Evolutionary conservation across 2,888 invertebrate species (phyloP), one percentile per base, ranked within the genome.

Genomic region (Sympetrum striolatum): DNA sequence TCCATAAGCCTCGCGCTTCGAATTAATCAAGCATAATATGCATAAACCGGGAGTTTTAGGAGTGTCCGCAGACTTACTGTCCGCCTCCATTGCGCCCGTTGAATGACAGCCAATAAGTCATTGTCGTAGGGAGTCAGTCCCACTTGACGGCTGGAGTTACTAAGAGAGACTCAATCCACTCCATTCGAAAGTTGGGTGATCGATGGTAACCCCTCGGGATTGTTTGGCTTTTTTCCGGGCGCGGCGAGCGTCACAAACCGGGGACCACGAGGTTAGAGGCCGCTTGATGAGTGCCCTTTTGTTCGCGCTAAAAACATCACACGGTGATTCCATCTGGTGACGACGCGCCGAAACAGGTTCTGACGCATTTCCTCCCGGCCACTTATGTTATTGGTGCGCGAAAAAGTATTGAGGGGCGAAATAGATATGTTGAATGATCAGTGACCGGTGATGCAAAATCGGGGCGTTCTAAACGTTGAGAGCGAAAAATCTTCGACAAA

Each of bases 71-170:
- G 53, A 73, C 31, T 73, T 73, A n/a, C 25, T 25, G 25, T 25
- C 73, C 2, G 25, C 73, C 12, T 73, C 73, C 73, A 25, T 73
- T 25, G 31, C 25, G 31, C 73, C 31, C 37, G 0, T 37, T 60
- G 86, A 86, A 39, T 60, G 60, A 60, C 86, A 48, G 86, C 86
- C 86, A 86, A 64, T 86, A 86, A 86, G 86, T 86, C 60, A 86
- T 86, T 86, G 86, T 86, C 86, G 37, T 53, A 6, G 64, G 25
- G n/a, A 64, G 64, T 22, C n/a, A n/a, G n/a, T 73, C 73, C 14
- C 73, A 3, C 73, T 73, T 73, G 73, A 73, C 73, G 31, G 73
- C 73, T 73, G 25, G 73, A n/a, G 73, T 73, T 73, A 73, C 73
- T 31, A 73, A 31, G 73, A 14, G n/a, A 18, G 73, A 73, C 73